phyloP scores from a whole-genome alignment of 2,888 invertebrate species.

The Autographa gamma region DNA sequence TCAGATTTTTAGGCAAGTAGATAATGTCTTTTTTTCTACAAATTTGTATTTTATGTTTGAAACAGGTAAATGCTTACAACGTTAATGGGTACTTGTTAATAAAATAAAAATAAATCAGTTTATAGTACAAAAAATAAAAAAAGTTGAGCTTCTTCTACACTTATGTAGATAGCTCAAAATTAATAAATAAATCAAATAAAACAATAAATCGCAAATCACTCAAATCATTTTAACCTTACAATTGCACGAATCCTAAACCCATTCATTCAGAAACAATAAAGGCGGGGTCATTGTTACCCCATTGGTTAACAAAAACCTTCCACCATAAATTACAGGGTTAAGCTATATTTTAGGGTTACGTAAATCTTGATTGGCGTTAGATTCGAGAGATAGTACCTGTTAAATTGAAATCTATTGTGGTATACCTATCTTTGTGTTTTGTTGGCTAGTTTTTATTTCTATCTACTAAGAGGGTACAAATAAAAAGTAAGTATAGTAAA shows the following conservation, averaged over 20 bases:
- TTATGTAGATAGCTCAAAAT: neutral
- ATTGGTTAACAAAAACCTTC: slow-evolving; percentile 28
- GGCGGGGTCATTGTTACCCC: slow-evolving; percentile 33
- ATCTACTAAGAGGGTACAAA: too few species aligned
- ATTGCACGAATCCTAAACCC: slow-evolving; percentile 21
- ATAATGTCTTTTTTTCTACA: too few species aligned
- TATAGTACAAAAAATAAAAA: too few species aligned
- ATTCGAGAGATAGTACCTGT: slow-evolving; percentile 20
- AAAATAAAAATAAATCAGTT: too few species aligned
- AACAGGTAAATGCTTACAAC: too few species aligned
- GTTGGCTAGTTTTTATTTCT: neutral
- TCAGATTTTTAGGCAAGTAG: too few species aligned
- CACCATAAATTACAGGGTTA: slow-evolving; percentile 35
- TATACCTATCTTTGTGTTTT: neutral
- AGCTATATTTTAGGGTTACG: slow-evolving; percentile 36
- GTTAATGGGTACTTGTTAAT: too few species aligned
- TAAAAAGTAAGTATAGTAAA: too few species aligned
- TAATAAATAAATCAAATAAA: neutral
- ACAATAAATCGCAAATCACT: slow-evolving; percentile 11
- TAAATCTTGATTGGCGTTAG: slow-evolving; percentile 19
- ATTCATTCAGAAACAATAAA: slow-evolving; percentile 44
- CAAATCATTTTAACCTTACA: slow-evolving; percentile 23
- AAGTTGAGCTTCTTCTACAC: neutral
- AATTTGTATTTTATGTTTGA: too few species aligned
- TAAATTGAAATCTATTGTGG: neutral